Percentiles rank a stretch among this genome's conserved stretches.
Evolutionary conservation across 2,113 vertebrate genomes (phyloP).

Genomic region (Halcyon malimbica): DNA sequence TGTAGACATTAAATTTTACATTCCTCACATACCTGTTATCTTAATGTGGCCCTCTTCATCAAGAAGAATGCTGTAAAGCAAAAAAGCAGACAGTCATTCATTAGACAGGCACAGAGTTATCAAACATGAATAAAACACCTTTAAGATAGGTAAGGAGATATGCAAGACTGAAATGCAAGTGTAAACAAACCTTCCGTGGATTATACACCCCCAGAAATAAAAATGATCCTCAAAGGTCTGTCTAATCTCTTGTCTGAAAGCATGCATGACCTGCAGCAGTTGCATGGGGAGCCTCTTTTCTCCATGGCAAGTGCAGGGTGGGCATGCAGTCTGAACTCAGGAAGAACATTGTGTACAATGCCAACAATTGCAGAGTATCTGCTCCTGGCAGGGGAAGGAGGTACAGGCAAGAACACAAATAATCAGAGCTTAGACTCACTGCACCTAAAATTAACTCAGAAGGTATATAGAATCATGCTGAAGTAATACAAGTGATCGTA

Average conservation of each 20-base stretch:
- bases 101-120: neutral
- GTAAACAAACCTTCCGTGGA: neutral
- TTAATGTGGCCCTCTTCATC: slow-evolving; percentile 97
- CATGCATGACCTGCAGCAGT: accelerated
- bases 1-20: neutral
- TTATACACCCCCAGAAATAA: neutral
- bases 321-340: neutral
- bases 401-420: neutral
- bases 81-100: neutral
- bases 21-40: slow-evolving; percentile 85
- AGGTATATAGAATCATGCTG: neutral
- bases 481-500: neutral
- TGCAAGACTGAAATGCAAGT: neutral
- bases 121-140: neutral
- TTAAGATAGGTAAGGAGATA: neutral
- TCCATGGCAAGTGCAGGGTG: neutral
- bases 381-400: neutral
- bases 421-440: neutral
- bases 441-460: neutral
- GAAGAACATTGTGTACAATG: neutral
- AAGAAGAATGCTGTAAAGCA: slow-evolving; percentile 87
- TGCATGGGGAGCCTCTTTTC: neutral
- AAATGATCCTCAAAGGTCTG: neutral
- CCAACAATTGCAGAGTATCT: neutral
- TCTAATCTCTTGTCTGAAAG: neutral